Percentiles rank a stretch among this genome's conserved stretches.
phyloP scores from a whole-genome alignment of 1,140 invertebrate species.

The Subanguina moxae region DNA sequence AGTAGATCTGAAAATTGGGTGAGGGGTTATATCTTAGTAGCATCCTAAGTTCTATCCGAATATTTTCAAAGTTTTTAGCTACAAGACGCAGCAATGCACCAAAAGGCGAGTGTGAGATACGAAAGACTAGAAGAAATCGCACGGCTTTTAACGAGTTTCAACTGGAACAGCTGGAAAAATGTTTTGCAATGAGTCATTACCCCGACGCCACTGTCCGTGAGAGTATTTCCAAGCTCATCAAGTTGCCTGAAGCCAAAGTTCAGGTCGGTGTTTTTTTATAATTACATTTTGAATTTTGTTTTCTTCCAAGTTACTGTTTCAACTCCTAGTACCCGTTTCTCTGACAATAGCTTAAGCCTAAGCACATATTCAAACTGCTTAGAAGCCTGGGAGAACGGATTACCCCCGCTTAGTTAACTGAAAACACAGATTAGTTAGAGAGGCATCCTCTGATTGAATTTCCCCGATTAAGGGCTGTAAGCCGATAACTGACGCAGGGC shows the following conservation, averaged over 20 bases:
- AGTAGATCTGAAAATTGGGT: no score
- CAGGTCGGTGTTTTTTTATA: constrained; percentile 24
- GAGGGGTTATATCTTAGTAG: no score
- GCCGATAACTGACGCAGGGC: no score
- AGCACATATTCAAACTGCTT: no score
- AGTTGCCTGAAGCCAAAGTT: constrained; percentile 39
- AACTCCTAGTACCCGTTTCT: background rate
- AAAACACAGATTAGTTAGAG: no score
- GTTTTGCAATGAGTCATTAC: constrained; percentile 38
- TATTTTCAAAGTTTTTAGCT: no score
- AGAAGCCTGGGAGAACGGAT: no score
- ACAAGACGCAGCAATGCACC: background rate
- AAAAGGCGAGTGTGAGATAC: background rate
- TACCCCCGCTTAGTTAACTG: no score
- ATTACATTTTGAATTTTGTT: background rate
- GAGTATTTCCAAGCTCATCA: constrained; percentile 25
- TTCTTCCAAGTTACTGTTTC: background rate
- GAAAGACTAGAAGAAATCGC: constrained; percentile 34
- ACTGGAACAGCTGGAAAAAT: constrained; percentile 43
- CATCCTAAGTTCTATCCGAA: no score
- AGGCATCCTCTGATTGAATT: no score
- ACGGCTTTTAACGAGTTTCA: constrained; percentile 44
- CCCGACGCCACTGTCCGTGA: constrained; percentile 35
- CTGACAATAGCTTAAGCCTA: background rate
- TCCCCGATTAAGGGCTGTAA: no score